These are phyloP conservation scores for Caenorhabditis brenneri DNA, from an alignment of 1,140 invertebrate species.

Conservation along the genomic window DNA sequence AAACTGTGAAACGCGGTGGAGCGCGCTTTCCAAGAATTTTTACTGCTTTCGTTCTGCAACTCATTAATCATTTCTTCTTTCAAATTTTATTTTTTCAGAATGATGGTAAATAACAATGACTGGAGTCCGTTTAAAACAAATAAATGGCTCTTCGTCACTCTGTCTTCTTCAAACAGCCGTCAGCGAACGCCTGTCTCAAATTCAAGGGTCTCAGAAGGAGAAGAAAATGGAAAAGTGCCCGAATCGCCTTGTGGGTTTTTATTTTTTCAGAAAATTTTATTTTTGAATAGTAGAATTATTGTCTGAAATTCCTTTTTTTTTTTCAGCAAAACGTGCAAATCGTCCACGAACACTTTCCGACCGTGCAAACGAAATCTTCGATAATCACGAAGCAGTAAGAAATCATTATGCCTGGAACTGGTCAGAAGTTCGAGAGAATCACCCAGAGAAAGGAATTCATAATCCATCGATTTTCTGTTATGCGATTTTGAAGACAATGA, in stretches of 20 bases:
- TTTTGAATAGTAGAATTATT: neutral
- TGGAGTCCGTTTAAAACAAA: constrained; percentile 6
- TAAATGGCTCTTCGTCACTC: too few relatives aligned
- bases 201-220: too few relatives aligned
- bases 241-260: neutral
- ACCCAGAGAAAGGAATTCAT: neutral
- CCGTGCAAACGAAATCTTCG: neutral
- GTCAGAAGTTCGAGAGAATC: neutral
- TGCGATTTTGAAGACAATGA: too few relatives aligned
- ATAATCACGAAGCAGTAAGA: constrained; percentile 1
- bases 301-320: neutral
- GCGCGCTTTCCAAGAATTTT: neutral
- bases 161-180: too few relatives aligned
- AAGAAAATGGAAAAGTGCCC: neutral
- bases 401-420: neutral
- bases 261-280: neutral
- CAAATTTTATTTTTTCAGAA: neutral
- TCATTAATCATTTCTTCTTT: too few relatives aligned
- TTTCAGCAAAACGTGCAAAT: too few relatives aligned
- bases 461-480: neutral
- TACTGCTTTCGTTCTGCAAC: neutral
- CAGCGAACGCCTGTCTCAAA: too few relatives aligned
- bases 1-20: too few relatives aligned
- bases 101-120: neutral
- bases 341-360: too few relatives aligned